phyloP scores from a whole-genome alignment of 2,113 vertebrate genomes.

The Pyxicephalus adspersus region DNA sequence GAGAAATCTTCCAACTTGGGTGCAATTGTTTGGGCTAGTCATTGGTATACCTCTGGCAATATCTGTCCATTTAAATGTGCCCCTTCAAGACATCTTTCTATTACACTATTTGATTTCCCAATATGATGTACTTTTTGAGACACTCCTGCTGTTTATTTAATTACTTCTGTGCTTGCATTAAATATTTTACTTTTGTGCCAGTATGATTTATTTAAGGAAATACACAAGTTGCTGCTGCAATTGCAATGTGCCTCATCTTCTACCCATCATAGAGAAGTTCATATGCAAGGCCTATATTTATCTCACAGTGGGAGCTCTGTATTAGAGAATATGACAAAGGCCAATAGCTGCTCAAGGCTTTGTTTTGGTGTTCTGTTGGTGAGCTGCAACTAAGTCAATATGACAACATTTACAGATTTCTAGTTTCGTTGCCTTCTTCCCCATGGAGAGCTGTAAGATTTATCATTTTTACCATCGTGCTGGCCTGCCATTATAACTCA shows the following conservation, averaged over 20 bases:
- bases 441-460: slow-evolving; percentile 7
- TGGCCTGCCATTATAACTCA: slow-evolving; percentile 13
- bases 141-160: slow-evolving; percentile 12
- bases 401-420: slow-evolving; percentile 23
- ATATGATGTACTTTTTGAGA: not conserved
- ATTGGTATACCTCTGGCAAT: too few species aligned
- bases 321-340: slow-evolving; percentile 31
- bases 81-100: too few species aligned
- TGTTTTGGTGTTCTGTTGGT: slow-evolving; percentile 24
- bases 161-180: slow-evolving; percentile 16
- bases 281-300: slow-evolving; percentile 34
- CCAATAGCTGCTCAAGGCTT: slow-evolving; percentile 18
- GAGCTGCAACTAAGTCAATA: slow-evolving; percentile 31
- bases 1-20: too few species aligned
- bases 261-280: slow-evolving; percentile 18
- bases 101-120: too few species aligned
- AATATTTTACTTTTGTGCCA: slow-evolving; percentile 16
- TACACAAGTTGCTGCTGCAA: not conserved
- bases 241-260: slow-evolving; percentile 6
- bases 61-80: too few species aligned
- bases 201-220: not conserved
- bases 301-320: slow-evolving; percentile 24
- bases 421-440: slow-evolving; percentile 19
- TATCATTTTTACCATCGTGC: slow-evolving; percentile 31
- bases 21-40: too few species aligned